phyloP scores from a whole-genome alignment of 2,797 vertebrate species.

The Orientallactaga sibirica region DNA sequence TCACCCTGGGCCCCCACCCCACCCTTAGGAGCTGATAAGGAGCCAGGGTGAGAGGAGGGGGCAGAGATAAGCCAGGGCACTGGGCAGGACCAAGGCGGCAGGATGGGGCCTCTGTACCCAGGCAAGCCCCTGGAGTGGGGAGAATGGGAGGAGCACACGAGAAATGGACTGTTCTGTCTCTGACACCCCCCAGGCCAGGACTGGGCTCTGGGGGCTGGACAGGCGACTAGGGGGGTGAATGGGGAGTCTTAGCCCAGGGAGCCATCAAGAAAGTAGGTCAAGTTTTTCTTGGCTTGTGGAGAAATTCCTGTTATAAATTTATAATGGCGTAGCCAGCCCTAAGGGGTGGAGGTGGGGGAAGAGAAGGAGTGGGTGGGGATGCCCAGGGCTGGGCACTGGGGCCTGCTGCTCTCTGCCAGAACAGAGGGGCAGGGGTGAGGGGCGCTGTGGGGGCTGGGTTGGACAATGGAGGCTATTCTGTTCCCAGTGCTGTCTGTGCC shows the following conservation, averaged over 20 bases:
- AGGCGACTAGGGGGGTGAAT: conserved; percentile 36
- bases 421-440: not conserved
- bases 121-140: not conserved
- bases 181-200: conserved; percentile 7
- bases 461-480: conserved; percentile 56
- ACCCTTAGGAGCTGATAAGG: conserved; percentile 73
- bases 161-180: not conserved
- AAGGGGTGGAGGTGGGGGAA: conserved; percentile 73
- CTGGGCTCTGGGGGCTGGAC: conserved; percentile 71
- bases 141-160: not conserved
- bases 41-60: conserved; percentile 59
- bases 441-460: not conserved
- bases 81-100: conserved; percentile 52
- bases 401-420: conserved; percentile 44
- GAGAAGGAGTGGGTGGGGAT: conserved; percentile 63
- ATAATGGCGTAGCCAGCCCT: conserved; percentile 84
- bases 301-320: conserved; percentile 90
- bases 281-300: conserved; percentile 89
- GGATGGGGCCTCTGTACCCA: not conserved
- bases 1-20: conserved; percentile 66
- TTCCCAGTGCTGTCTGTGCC: conserved; percentile 40
- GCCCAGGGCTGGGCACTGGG: conserved; percentile 62
- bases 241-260: conserved; percentile 82
- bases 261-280: conserved; percentile 89
- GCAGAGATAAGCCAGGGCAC: conserved; percentile 67